Percentiles rank a stretch among this genome's conserved stretches.
Evolutionary conservation across 2,797 vertebrate species (phyloP).

Genomic region (Erethizon dorsatum): DNA sequence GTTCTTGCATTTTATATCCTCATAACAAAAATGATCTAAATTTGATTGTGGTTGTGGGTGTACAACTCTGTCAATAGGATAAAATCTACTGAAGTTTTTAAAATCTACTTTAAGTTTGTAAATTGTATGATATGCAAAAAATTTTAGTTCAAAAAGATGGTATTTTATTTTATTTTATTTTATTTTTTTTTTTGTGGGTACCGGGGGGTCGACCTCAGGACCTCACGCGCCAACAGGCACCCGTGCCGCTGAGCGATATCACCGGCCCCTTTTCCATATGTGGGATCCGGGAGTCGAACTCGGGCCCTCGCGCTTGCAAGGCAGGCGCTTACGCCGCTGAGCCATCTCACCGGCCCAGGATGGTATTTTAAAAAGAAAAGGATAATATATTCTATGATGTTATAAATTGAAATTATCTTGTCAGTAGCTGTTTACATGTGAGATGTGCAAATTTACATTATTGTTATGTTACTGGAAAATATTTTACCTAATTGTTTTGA

Average conservation of each 20-base stretch:
- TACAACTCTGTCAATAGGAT: no score
- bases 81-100: neutral
- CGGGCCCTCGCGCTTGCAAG: no score
- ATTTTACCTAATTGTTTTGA: neutral
- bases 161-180: no score
- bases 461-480: neutral
- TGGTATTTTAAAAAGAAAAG: neutral
- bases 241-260: no score
- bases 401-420: neutral
- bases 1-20: constrained; percentile 83
- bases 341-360: no score
- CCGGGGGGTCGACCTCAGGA: no score
- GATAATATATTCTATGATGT: neutral
- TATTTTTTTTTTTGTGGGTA: no score
- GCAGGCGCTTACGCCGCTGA: no score
- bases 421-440: neutral
- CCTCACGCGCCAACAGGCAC: no score
- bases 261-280: no score
- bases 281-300: no score
- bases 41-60: neutral
- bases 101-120: neutral
- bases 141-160: neutral
- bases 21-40: constrained; percentile 15
- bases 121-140: neutral
- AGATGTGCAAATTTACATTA: neutral